Percentiles rank a stretch among this genome's conserved stretches.
These are phyloP conservation scores for Cyanoderma ruficeps DNA, from an alignment of 2,113 vertebrate genomes.

Conservation along the genomic window DNA sequence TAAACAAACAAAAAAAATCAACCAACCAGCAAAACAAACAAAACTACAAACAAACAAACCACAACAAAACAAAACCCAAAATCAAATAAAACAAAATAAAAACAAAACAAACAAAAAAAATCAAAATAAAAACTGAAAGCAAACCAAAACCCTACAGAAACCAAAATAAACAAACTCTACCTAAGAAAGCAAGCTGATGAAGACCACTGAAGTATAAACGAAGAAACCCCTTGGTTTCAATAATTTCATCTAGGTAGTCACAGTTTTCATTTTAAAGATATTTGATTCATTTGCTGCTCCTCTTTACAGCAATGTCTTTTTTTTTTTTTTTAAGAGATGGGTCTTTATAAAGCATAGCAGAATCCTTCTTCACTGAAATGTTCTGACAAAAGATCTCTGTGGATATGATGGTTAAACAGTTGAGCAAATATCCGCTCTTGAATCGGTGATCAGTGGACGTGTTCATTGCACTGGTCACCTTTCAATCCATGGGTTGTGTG, in stretches of 20 bases:
- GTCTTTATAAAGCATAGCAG: background rate
- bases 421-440: background rate
- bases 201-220: background rate
- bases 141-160: background rate
- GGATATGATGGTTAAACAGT: background rate
- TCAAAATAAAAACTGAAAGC: background rate
- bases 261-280: background rate
- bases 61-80: background rate
- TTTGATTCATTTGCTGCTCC: background rate
- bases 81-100: background rate
- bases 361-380: background rate
- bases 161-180: background rate
- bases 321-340: background rate
- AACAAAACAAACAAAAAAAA: background rate
- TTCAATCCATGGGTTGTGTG: background rate
- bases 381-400: background rate
- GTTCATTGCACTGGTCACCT: background rate
- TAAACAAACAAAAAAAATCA: background rate
- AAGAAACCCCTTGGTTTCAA: background rate
- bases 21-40: background rate
- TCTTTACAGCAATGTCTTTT: background rate
- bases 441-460: accelerated
- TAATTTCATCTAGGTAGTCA: background rate
- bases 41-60: background rate
- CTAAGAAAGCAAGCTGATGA: background rate